Base-by-base conservation (phyloP, 1,140 invertebrate species). In the Ptiloglossa arizonensis region DNA sequence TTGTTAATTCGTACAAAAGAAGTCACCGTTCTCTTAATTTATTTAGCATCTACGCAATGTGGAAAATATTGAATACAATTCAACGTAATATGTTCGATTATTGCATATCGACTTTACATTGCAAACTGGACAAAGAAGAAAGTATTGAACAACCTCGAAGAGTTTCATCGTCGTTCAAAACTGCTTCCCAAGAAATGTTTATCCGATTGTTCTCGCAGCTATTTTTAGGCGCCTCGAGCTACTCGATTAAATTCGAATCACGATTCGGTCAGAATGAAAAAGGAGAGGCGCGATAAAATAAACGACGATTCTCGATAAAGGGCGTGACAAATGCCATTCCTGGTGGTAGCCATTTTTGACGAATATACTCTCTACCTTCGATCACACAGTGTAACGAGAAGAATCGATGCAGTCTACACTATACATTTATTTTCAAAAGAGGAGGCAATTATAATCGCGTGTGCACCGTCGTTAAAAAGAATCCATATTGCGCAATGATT, bases 261-360 rank as follows among this genome's bases (percentile, higher is more conserved):
- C 70, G 70, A 41, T 52, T n/a, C 38, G 29, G 13, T 6, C 46
- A 24, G 1, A 32, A 41, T 64, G 8, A 38, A 35, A 50, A 50
- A 32, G 8, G n/a, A 22, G 29, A 35, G 22, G 32, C 35, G 48
- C 22, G 59, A 64, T 46, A 54, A 54, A 71, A 50, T n/a, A 29
- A 41, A 50, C 27, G 63, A 9, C 46, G 35, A 54, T 66, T 78
- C n/a, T 32, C 50, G 27, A 76, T 72, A 71, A 82, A 78, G 80
- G 67, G 62, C 62, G 80, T 71, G 81, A 83, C 73, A 44, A 52
- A 35, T 38, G 48, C 29, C 22, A 32, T 67, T 32, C 50, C 38
- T 19, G 24, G 22, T 5, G 5, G 52, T 9, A 11, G 41, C 41
- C 41, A 13, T 41, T 41, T 41, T 41, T 11, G 41, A 13, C 41